Percentiles rank a stretch among this genome's conserved stretches.
These are phyloP conservation scores for Caenorhabditis sulstoni DNA, from an alignment of 2,888 invertebrate species.

Conservation along the genomic window DNA sequence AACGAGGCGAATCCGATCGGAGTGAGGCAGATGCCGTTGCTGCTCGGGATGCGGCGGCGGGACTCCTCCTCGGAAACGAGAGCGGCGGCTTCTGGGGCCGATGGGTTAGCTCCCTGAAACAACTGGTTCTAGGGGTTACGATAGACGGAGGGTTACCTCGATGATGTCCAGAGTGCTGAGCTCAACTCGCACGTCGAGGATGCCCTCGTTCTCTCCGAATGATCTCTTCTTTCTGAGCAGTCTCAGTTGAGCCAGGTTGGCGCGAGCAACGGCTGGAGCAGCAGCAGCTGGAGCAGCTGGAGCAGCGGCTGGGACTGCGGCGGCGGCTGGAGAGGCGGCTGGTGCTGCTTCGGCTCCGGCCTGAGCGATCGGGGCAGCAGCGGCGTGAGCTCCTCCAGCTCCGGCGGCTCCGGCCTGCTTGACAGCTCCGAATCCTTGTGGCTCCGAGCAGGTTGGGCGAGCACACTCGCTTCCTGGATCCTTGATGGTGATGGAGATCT, in stretches of 20 bases:
- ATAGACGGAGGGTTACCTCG: conserved; percentile 24
- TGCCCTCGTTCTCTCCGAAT: conserved; percentile 62
- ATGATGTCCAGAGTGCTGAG: conserved; percentile 71
- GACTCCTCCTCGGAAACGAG: conserved; percentile 47
- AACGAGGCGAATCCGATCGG: conserved; percentile 68
- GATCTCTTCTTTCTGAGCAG: conserved; percentile 65
- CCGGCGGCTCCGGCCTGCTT: conserved; percentile 65
- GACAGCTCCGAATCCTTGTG: conserved; percentile 77
- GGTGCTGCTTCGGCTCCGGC: conserved; percentile 52
- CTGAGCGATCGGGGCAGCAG: conserved; percentile 48
- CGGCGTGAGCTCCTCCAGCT: conserved; percentile 47
- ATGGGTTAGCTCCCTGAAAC: conserved; percentile 48
- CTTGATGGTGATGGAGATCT: conserved; percentile 78
- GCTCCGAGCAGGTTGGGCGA: conserved; percentile 78
- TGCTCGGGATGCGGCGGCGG: conserved; percentile 32
- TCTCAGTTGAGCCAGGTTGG: conserved; percentile 62
- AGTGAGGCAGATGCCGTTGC: conserved; percentile 63
- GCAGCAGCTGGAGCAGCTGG: conserved; percentile 55
- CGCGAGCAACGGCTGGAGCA: conserved; percentile 57
- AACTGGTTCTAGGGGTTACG: not conserved
- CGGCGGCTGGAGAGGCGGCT: conserved; percentile 54
- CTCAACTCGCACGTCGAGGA: conserved; percentile 72
- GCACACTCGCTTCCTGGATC: conserved; percentile 79
- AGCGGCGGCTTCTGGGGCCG: conserved; percentile 59
- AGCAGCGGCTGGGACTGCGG: conserved; percentile 45